Base-by-base conservation (phyloP, 53 echinoderm and acorn worm species). In the Pentamera pediparva region DNA sequence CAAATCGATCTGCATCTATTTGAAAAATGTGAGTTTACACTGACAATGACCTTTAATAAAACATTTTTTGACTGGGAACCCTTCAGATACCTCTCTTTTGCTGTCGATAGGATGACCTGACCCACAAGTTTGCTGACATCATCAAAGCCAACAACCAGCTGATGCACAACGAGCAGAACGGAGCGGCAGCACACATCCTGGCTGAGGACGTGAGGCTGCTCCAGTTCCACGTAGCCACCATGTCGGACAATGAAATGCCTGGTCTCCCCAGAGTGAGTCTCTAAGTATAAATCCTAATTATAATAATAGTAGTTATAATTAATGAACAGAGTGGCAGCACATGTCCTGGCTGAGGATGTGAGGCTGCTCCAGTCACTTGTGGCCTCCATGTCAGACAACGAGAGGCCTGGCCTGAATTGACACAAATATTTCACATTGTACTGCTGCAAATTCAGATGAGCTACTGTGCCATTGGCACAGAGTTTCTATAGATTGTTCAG, bases 71-170 rank as follows among this genome's bases (percentile, higher is more conserved):
- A n/a, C n/a, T n/a, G n/a, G n/a, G n/a, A n/a, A n/a, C n/a, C n/a
- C n/a, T n/a, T n/a, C n/a, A n/a, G n/a, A n/a, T n/a, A n/a, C n/a
- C n/a, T n/a, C n/a, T 53, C 13, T 57, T 7, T 30, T 57, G 28
- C 58, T 31, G 10, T 45, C 32, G 0, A 22, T 26, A 98, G 98
- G 98, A 98, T 52, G 98, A 98, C 80, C 61, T 98, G 28, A 98
- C 98, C 3, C 98, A 98, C 86, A 98, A 91, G 39, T 56, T 98
- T 76, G 98, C 98, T 0, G 98, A 98, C 84, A 98, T 98, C 81
- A 83, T 98, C 80, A 98, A 98, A 69, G 83, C 86, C 51, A 98
- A 98, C 81, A 91, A 98, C 58, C 86, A 88, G 43, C 62, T 98
- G 22, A 80, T 78, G 69, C 79, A 85, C 11, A 98, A 98, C 33